Evolutionary conservation across 2,888 invertebrate genomes (phyloP).

Genomic region (Elegia similella): DNA sequence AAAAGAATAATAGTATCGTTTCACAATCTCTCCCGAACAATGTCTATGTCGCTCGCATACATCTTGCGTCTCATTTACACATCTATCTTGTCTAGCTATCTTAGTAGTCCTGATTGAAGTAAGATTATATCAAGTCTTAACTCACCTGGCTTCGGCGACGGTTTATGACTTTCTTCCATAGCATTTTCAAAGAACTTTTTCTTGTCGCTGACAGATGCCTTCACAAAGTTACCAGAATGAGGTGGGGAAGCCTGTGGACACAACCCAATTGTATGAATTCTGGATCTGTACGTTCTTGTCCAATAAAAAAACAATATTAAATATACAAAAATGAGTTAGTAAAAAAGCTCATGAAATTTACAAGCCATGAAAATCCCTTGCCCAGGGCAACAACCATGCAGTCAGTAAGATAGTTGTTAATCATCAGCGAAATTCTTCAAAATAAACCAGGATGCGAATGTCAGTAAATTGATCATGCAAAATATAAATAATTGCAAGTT

Average conservation of each 20-base stretch:
- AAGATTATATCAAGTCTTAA: too few species aligned
- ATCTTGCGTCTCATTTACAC: too few species aligned
- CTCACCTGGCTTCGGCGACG: conserved; percentile 90
- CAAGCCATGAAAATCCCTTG: conserved; percentile 66
- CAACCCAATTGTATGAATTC: conserved; percentile 26
- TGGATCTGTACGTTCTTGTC: background rate
- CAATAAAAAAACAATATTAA: conserved; percentile 30
- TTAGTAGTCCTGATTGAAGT: too few species aligned
- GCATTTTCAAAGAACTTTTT: conserved; percentile 98
- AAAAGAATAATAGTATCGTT: too few species aligned
- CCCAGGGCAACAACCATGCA: conserved; percentile 77
- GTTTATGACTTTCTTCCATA: conserved; percentile 95
- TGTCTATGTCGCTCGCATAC: too few species aligned
- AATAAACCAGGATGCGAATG: conserved; percentile 46
- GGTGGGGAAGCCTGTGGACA: conserved; percentile 83
- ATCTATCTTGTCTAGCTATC: too few species aligned
- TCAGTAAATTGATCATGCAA: conserved; percentile 70
- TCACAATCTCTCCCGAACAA: too few species aligned
- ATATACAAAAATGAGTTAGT: conserved; percentile 49
- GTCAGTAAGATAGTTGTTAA: conserved; percentile 49
- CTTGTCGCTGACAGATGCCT: conserved; percentile 95
- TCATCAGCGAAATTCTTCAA: conserved; percentile 47
- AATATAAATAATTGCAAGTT: conserved; percentile 74
- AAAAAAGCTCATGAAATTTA: conserved; percentile 71
- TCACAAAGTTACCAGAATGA: conserved; percentile 87